Conservation (phyloP, 2,113 vertebrate genomes). For the Patagioenas fasciata region DNA sequence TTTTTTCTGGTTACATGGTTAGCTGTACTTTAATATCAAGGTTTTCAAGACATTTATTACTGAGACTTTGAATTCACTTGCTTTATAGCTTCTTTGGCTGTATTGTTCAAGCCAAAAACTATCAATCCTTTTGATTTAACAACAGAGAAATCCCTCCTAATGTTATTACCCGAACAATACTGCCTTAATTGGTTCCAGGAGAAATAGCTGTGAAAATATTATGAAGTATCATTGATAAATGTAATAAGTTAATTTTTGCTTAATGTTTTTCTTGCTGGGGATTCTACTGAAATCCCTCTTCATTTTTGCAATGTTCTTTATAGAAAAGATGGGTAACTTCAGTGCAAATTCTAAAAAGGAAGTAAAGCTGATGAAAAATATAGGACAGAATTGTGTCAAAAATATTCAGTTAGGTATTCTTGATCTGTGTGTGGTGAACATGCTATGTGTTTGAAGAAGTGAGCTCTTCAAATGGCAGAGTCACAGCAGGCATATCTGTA, state of each 20-base stretch:
- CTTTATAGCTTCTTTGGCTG: background rate
- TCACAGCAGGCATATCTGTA: fast-evolving
- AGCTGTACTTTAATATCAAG: background rate
- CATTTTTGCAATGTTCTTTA: background rate
- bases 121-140: background rate
- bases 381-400: background rate
- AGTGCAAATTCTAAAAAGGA: background rate
- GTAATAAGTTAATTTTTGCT: background rate
- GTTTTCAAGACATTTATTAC: background rate
- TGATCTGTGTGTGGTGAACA: background rate
- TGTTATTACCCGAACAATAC: background rate
- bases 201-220: background rate
- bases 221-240: background rate
- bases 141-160: background rate
- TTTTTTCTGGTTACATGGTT: background rate
- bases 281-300: background rate
- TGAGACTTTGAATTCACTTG: background rate
- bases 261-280: background rate
- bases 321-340: background rate
- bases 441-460: background rate
- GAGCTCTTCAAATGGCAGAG: background rate
- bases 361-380: background rate
- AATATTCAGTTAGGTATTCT: background rate
- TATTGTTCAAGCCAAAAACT: background rate
- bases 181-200: background rate